Conservation (phyloP, 2,113 vertebrate species). For the Peromyscus leucopus region DNA sequence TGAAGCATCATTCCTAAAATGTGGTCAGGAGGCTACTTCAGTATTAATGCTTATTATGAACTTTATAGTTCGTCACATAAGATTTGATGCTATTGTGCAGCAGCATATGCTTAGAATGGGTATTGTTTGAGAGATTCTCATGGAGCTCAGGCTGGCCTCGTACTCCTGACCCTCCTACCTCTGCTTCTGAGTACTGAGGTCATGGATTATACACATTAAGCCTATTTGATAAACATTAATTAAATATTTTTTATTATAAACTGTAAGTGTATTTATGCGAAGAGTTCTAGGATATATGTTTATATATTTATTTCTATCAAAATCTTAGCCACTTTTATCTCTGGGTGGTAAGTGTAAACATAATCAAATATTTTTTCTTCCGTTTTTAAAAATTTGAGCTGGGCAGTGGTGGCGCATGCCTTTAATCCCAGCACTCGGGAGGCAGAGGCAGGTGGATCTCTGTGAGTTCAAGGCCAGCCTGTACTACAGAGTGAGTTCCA, state of each 20-base stretch:
- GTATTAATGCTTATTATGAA: slow-evolving; percentile 10
- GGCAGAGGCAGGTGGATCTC: too few relatives aligned
- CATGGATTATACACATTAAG: background rate
- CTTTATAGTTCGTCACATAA: slow-evolving; percentile 19
- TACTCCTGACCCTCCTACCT: background rate
- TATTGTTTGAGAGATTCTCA: slow-evolving; percentile 33
- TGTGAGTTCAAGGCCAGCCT: too few relatives aligned
- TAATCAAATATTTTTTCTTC: slow-evolving; percentile 13
- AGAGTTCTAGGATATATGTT: background rate
- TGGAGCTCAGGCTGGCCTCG: background rate
- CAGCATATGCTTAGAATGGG: slow-evolving; percentile 1
- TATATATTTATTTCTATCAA: background rate
- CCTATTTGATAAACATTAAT: background rate
- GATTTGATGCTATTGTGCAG: slow-evolving; percentile 19
- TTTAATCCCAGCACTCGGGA: too few relatives aligned
- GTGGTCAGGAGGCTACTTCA: slow-evolving; percentile 25
- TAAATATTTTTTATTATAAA: slow-evolving; percentile 35
- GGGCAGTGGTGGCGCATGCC: too few relatives aligned
- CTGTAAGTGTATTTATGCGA: background rate
- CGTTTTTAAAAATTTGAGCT: background rate
- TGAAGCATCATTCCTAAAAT: slow-evolving; percentile 43
- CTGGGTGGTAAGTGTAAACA: background rate
- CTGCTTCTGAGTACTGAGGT: background rate
- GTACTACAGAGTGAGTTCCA: too few relatives aligned
- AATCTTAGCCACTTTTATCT: slow-evolving; percentile 21